phyloP scores from a whole-genome alignment of 2,888 invertebrate genomes.

The Macrophya alboannulata region DNA sequence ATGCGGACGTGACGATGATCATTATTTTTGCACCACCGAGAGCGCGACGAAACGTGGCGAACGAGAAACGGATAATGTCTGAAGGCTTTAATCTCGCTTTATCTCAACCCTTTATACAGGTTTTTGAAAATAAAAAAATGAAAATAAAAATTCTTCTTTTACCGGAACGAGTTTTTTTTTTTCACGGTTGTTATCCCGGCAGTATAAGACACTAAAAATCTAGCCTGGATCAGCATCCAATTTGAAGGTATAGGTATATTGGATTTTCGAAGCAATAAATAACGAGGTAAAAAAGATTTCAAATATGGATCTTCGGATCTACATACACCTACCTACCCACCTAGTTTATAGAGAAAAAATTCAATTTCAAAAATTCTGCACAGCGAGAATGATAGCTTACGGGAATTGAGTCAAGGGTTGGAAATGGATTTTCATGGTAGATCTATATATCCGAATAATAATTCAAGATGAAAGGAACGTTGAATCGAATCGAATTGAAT shows the following conservation, averaged over 20 bases:
- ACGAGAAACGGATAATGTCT: constrained; percentile 32
- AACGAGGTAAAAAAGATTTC: not conserved
- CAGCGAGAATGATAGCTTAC: not conserved
- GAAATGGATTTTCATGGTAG: not conserved
- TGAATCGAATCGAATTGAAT: not conserved
- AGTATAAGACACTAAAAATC: not conserved
- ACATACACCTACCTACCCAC: too few relatives aligned
- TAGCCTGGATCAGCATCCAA: not conserved
- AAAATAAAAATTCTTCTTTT: not conserved
- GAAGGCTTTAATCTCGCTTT: constrained; percentile 23
- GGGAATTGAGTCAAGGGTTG: not conserved
- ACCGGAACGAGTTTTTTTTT: not conserved
- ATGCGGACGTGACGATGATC: constrained; percentile 25
- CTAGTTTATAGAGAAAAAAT: not conserved
- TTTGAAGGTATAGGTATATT: not conserved
- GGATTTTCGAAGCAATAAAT: not conserved
- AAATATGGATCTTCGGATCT: not conserved
- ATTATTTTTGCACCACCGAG: constrained; percentile 30
- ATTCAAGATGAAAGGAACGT: constrained; percentile 22
- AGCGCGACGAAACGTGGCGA: constrained; percentile 3
- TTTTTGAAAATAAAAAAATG: not conserved
- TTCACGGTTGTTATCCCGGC: not conserved
- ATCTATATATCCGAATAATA: not conserved
- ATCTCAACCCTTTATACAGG: constrained; percentile 6
- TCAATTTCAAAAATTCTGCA: not conserved